Evolutionary conservation across 1,140 invertebrate genomes (phyloP), one percentile per base, ranked within the genome.

Genomic region (Pogonus chalceus): DNA sequence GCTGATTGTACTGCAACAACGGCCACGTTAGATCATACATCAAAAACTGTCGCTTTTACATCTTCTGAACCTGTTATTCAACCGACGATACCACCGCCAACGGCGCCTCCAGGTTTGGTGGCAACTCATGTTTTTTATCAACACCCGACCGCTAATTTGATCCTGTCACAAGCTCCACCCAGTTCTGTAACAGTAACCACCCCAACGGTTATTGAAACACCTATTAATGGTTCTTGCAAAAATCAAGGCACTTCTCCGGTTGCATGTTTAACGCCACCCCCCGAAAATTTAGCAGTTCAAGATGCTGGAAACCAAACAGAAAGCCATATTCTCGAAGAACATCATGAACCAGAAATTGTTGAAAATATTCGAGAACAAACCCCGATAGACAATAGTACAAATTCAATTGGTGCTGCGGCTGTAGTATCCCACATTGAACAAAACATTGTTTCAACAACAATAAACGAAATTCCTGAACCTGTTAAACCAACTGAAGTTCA

Each of bases 221-320:
- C 61, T 1, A n/a, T n/a, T n/a, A n/a, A n/a, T n/a, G n/a, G n/a
- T n/a, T n/a, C n/a, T n/a, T 77, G 75, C 55, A 70, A 75, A 52
- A 76, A 76, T 43, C 79, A 82, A 67, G 79, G 73, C 16, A 76
- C 76, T 0, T 78, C 76, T 1, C 75, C 76, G 2, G 78, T 67
- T 52, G 75, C 78, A 1, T 80, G 76, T 23, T 65, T 81, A 2
- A 79, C 81, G 1, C 80, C 79, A 12, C 78, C 79, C 1, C 79
- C 80, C 10, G 79, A 82, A 50, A 57, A 60, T 16, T 56, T 63
- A 7, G 76, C 76, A 16, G 85, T 87, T 46, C 84, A 81, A 68
- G 85, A 89, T 60, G 86, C 86, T 0, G 87, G 84, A 16, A 88
- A 88, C 64, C 87, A 89, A 70, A 88, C 85, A 0, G 86, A 88